Evolutionary conservation across 2,888 invertebrate species (phyloP).

Genomic region (Escarpia spicata): DNA sequence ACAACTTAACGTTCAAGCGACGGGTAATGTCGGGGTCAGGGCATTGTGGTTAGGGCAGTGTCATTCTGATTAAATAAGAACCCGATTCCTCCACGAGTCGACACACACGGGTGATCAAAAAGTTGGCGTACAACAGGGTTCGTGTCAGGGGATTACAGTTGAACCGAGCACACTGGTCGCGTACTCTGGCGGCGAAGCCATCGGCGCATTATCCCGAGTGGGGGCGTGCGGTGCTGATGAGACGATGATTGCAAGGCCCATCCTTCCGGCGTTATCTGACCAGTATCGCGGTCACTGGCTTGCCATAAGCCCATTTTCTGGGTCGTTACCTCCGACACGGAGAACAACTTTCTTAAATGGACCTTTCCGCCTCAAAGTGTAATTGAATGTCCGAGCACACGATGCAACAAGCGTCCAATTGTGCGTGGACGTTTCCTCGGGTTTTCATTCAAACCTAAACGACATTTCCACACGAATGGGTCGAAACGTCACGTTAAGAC

Average conservation of each 20-base stretch:
- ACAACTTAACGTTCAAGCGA: neutral
- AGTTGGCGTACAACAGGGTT: neutral
- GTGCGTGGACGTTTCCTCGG: slow-evolving; percentile 9
- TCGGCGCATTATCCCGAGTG: neutral
- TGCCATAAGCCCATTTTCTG: neutral
- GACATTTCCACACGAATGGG: neutral
- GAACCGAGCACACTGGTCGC: neutral
- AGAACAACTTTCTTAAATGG: neutral
- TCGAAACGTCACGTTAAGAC: neutral
- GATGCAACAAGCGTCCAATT: neutral
- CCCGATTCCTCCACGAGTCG: neutral
- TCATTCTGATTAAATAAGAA: neutral
- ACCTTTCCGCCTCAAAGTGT: slow-evolving; percentile 8
- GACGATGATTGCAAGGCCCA: neutral
- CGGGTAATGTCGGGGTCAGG: neutral
- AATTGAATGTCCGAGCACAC: slow-evolving; percentile 12
- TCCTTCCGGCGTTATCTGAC: slow-evolving; percentile 9
- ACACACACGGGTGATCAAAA: neutral
- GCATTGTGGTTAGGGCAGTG: neutral
- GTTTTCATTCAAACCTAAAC: neutral
- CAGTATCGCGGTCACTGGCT: neutral
- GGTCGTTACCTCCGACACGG: slow-evolving; percentile 12
- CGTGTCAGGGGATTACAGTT: neutral
- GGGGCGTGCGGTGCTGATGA: neutral
- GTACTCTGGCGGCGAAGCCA: neutral